phyloP scores from a whole-genome alignment of 2,797 vertebrate species.

The Threskiornis aethiopicus region DNA sequence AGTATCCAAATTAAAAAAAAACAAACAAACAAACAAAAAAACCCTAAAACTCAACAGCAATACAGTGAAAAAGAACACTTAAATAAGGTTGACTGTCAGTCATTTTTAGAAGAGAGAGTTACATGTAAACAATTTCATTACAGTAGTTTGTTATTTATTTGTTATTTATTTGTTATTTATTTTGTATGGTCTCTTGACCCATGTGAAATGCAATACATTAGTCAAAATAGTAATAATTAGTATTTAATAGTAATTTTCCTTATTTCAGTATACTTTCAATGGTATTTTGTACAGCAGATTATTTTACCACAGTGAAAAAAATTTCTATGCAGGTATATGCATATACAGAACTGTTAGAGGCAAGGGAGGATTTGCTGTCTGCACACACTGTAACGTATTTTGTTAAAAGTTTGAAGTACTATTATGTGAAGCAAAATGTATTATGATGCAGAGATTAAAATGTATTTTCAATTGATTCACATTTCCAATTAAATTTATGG shows the following conservation, averaged over 20 bases:
- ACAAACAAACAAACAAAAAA: no score
- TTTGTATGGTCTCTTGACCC: not conserved
- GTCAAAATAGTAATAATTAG: not conserved
- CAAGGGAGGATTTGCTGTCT: not conserved
- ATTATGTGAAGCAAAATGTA: constrained; percentile 23
- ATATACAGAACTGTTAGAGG: not conserved
- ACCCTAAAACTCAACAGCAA: not conserved
- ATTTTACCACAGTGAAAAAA: not conserved
- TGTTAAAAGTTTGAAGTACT: constrained; percentile 11
- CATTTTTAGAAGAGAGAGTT: not conserved
- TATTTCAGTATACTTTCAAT: not conserved
- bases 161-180: not conserved
- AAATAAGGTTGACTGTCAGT: not conserved
- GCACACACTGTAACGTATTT: not conserved
- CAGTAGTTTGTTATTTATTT: not conserved
- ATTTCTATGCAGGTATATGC: fast-evolving
- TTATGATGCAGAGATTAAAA: constrained; percentile 42
- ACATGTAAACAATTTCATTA: not conserved
- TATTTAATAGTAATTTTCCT: not conserved
- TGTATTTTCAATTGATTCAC: constrained; percentile 35
- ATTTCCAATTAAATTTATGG: constrained; percentile 63
- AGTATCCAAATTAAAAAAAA: not conserved
- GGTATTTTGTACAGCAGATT: not conserved
- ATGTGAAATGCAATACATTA: not conserved
- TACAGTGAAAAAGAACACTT: not conserved